Base-by-base conservation (phyloP, 2,888 invertebrate species). In the Cryptocephalus moraei region DNA sequence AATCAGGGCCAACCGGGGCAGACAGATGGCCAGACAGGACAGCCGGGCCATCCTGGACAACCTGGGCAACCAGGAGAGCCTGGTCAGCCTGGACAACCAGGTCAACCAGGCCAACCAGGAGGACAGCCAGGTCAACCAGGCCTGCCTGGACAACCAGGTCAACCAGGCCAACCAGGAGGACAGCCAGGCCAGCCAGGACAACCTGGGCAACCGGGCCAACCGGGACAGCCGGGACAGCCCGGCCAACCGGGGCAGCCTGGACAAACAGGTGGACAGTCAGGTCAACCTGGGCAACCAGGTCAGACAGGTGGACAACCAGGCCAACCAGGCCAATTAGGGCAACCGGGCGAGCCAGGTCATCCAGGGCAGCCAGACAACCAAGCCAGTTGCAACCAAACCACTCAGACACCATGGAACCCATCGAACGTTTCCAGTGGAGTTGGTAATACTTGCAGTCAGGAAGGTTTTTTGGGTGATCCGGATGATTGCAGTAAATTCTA, bases 401-500 rank as follows among this genome's bases (percentile, higher is more conserved):
- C 36, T 36, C 14, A 52, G 44, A 44, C 41, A 43, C 45, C 53
- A n/a, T 45, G 47, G 46, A 51, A 48, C 22, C 13, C 49, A 32
- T 47, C 49, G 4, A 43, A 44, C 14, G 44, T 50, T 13, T 51
- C 55, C 2, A 53, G 54, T 45, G 51, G 42, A 43, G 46, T 53
- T 33, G 56, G 56, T 40, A 52, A 47, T 12, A 52, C 40, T 22
- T 67, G 66, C 44, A 57, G 47, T 8, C 47, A 59, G 51, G 62
- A 62, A 52, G 68, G 67, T 13, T 68, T 59, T 48, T 56, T 62
- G 43, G 62, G 62, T 8, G 63, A 65, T 53, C 59, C 61, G 12
- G 56, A 47, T 32, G 57, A 67, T 44, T 68, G 68, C 49, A 61
- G 56, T 44, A 67, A 63, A 54, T 68, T 67, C 50, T 66, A 65